Conservation (phyloP, 2,797 vertebrate genomes). For the Stomatorhinus walkeri region DNA sequence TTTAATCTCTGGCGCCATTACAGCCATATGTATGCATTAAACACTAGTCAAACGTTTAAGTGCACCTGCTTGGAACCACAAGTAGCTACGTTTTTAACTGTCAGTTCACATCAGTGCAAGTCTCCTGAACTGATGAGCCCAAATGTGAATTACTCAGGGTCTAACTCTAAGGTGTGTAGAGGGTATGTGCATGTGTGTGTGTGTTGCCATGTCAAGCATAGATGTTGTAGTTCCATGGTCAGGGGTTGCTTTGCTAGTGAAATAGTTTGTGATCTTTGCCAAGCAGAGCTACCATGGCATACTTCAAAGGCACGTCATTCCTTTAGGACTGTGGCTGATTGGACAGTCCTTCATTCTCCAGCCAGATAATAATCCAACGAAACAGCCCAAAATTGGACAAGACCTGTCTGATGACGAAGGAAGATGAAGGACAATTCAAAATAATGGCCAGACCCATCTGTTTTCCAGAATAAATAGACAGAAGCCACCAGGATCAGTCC, state of each 20-base stretch:
- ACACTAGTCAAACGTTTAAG: background rate
- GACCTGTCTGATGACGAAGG: background rate
- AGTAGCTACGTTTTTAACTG: background rate
- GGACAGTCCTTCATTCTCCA: background rate
- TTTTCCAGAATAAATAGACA: background rate
- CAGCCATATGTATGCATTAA: background rate
- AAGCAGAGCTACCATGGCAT: background rate
- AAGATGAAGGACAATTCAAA: background rate
- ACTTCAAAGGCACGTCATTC: background rate
- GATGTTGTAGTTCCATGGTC: background rate
- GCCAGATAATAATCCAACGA: background rate
- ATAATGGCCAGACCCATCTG: background rate
- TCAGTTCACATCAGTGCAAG: background rate
- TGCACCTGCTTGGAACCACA: background rate
- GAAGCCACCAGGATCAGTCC: background rate
- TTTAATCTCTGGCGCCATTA: background rate
- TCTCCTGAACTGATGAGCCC: background rate
- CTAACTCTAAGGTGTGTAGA: background rate
- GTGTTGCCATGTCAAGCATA: background rate
- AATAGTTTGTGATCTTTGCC: background rate
- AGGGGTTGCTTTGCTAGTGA: background rate
- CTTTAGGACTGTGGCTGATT: background rate
- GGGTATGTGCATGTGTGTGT: background rate
- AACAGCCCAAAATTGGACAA: background rate
- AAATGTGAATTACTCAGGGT: background rate